Conservation (phyloP, 2,888 invertebrate species). For the Liopterus haemorrhoidalis region DNA sequence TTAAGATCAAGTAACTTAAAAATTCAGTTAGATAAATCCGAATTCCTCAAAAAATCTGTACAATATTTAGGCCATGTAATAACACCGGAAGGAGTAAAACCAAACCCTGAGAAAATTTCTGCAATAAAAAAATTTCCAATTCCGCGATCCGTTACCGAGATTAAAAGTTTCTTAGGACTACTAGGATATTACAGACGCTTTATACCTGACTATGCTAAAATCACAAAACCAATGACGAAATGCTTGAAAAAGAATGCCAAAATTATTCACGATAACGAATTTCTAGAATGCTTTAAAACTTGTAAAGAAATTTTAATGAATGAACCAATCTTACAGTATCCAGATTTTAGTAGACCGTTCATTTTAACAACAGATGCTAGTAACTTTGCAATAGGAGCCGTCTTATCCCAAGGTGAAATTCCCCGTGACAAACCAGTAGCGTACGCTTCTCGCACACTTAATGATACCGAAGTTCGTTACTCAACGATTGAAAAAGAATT, state of each 20-base stretch:
- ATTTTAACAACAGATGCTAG: neutral
- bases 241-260: slow-evolving; percentile 30
- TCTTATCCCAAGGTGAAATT: neutral
- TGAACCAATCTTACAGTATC: slow-evolving; percentile 2
- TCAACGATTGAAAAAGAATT: slow-evolving; percentile 1
- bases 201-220: slow-evolving; percentile 26
- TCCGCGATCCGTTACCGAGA: slow-evolving; percentile 34
- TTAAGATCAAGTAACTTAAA: slow-evolving; percentile 28
- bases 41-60: slow-evolving; percentile 37
- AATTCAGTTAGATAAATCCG: slow-evolving; percentile 31
- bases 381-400: neutral
- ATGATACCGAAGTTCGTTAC: neutral
- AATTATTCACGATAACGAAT: slow-evolving; percentile 1
- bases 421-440: neutral
- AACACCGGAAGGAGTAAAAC: slow-evolving; percentile 35
- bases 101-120: slow-evolving; percentile 35
- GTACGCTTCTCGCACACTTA: neutral
- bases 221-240: slow-evolving; percentile 34
- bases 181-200: slow-evolving; percentile 36
- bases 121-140: slow-evolving; percentile 31
- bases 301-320: slow-evolving; percentile 9
- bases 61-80: slow-evolving; percentile 39
- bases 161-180: slow-evolving; percentile 36
- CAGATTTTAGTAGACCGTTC: too few species aligned
- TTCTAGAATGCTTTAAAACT: slow-evolving; percentile 4